phyloP scores from a whole-genome alignment of 2,113 vertebrate species.

The Narcine bancroftii region DNA sequence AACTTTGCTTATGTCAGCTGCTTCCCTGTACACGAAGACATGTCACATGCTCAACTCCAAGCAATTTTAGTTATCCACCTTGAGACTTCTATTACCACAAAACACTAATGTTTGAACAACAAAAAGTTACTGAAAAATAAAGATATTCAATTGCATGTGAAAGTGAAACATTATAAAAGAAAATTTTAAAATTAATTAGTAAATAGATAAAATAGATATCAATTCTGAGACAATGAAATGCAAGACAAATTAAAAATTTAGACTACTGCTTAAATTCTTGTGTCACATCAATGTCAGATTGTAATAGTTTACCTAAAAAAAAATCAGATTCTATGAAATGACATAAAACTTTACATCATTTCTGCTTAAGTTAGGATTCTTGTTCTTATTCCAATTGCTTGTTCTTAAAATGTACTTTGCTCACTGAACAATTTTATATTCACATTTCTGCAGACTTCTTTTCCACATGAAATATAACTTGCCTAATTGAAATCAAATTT shows the following conservation, averaged over 20 bases:
- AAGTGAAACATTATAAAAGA: neutral
- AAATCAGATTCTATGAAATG: neutral
- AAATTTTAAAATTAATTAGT: neutral
- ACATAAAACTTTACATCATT: neutral
- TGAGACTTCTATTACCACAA: neutral
- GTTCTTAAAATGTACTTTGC: neutral
- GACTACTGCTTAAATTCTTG: neutral
- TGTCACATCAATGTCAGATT: neutral
- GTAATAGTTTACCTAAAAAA: neutral
- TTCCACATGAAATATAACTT: neutral
- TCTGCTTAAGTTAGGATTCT: neutral
- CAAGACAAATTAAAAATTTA: neutral
- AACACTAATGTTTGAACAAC: neutral
- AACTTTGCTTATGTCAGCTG: constrained; percentile 33
- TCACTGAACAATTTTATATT: neutral
- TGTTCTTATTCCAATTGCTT: neutral
- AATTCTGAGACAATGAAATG: neutral
- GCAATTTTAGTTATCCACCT: neutral
- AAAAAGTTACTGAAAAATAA: neutral
- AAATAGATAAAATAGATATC: neutral
- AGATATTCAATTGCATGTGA: neutral
- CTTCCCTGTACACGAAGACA: neutral
- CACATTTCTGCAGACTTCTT: neutral
- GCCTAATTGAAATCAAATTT: neutral
- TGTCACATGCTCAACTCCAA: constrained; percentile 7